Percentiles rank a stretch among this genome's conserved stretches.
Evolutionary conservation across 2,888 invertebrate genomes (phyloP).

Genomic region (Euplagia quadripunctaria): DNA sequence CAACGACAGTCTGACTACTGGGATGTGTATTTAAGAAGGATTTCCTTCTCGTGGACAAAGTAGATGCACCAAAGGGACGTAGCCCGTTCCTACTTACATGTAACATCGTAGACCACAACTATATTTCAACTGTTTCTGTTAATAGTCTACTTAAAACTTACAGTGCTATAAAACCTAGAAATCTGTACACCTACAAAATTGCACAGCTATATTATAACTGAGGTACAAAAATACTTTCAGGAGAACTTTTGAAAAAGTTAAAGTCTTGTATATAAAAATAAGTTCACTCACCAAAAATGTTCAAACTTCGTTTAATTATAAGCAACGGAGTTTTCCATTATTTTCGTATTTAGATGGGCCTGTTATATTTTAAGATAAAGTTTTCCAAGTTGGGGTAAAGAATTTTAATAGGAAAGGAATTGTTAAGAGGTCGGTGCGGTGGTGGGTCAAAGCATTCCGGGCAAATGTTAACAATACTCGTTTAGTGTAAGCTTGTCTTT

Average conservation of each 20-base stretch:
- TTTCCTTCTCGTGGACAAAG: background rate
- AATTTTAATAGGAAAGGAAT: slow-evolving; percentile 82
- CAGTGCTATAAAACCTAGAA: background rate
- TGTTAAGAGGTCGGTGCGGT: slow-evolving; percentile 65
- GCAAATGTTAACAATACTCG: slow-evolving; percentile 68
- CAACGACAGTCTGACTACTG: no score
- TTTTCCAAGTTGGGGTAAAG: slow-evolving; percentile 72
- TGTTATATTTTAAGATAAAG: slow-evolving; percentile 66
- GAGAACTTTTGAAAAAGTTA: slow-evolving; percentile 1
- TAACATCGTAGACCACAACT: background rate
- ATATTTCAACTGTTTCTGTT: background rate
- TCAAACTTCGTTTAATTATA: slow-evolving; percentile 56
- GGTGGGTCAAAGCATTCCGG: slow-evolving; percentile 75
- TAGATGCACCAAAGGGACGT: background rate
- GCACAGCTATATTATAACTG: background rate
- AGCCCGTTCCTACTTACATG: background rate
- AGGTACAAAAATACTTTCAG: slow-evolving; percentile 5
- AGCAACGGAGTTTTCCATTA: slow-evolving; percentile 43
- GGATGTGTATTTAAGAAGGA: no score
- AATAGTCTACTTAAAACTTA: background rate
- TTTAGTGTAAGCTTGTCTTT: slow-evolving; percentile 64
- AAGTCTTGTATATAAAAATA: slow-evolving; percentile 36
- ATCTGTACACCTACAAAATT: background rate
- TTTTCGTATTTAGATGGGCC: slow-evolving; percentile 53
- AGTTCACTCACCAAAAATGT: slow-evolving; percentile 49